A percentile compares a stretch with the other conserved stretches of the same genome.
Evolutionary conservation across 1,140 invertebrate genomes (phyloP).

Genomic region (Calliphora vicina): DNA sequence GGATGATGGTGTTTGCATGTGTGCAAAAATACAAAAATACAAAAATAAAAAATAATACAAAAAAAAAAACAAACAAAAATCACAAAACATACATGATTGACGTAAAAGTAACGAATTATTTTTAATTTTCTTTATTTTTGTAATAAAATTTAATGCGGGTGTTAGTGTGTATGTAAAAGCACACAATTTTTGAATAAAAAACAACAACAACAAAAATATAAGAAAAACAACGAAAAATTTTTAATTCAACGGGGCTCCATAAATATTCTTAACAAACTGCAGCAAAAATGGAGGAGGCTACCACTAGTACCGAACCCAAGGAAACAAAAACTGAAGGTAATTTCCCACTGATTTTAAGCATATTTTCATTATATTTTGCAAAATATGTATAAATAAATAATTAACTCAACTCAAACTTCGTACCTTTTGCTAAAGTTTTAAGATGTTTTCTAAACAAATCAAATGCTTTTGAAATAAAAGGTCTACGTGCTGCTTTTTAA

Average conservation of each 20-base stretch:
- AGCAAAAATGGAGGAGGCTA: neutral
- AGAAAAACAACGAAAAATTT: neutral
- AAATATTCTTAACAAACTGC: neutral
- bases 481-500: neutral
- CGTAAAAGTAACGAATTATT: conserved; percentile 9
- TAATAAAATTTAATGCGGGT: neutral
- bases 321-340: neutral
- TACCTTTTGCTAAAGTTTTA: neutral
- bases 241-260: neutral
- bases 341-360: neutral
- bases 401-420: neutral
- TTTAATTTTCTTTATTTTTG: neutral
- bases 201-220: neutral
- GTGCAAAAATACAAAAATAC: conserved; percentile 16
- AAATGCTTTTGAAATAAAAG: neutral
- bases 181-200: no score
- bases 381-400: no score
- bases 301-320: neutral
- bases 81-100: neutral
- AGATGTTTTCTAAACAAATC: neutral
- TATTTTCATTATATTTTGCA: no score
- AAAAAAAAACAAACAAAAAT: neutral
- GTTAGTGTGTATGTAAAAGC: neutral
- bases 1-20: conserved; percentile 1
- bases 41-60: no score